Base-by-base conservation (phyloP, 2,888 invertebrate species). In the Thereva nobilitata region DNA sequence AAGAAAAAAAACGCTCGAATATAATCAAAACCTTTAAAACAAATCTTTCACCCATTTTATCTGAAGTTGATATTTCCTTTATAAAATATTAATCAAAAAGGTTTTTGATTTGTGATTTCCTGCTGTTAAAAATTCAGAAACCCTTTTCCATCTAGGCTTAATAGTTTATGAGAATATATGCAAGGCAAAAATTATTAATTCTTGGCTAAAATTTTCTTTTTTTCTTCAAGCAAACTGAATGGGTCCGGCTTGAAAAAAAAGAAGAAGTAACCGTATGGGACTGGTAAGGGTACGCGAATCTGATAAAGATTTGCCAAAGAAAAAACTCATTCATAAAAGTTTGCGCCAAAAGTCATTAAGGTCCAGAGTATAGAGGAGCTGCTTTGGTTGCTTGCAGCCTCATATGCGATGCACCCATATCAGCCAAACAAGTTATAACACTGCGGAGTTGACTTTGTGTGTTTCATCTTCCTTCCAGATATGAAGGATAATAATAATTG, bases 71-170 rank as follows among this genome's bases (percentile, higher is more conserved):
- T 8, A 41, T 50, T 34, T 49, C 10, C 9, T 65, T 54, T 76
- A 76, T 75, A 74, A 74, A 74, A 77, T 77, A 77, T 78, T 78
- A 78, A 78, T 78, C 78, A 76, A 76, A 77, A 72, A 73, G 70
- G 71, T 70, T 73, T 75, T 73, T 77, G 75, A 77, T 75, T 76
- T 76, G 77, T 75, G 77, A 77, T 76, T 77, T 78, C 78, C 78
- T 75, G 78, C 77, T 78, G 77, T 45, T 64, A 45, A 64, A 64
- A 53, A 61, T 50, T 40, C 42, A 49, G 41, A 50, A 61, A 9
- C 61, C 61, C 50, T 59, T 40, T 59, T 50, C 35, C 23, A 23
- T 23, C 23, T 23, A 23, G 23, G 40, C 40, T 41, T 61, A 61
- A 49, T 61, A 61, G 61, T 61, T 59, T 61, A 61, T 61, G 50